Base-by-base conservation (phyloP, 2,113 vertebrate genomes). In the Salvelinus sp. region DNA sequence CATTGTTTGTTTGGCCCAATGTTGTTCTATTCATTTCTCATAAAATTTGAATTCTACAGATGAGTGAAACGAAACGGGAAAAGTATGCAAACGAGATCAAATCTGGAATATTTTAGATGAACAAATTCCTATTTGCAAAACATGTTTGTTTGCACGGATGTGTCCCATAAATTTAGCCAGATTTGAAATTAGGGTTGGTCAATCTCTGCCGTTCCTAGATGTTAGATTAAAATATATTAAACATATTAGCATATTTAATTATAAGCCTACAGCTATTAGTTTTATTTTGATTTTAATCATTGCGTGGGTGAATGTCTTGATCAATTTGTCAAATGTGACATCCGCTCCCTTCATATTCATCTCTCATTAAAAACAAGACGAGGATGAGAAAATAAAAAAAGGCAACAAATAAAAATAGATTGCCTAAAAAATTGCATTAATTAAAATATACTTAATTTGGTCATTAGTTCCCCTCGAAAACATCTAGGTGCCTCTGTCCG, bases 221-320 rank as follows among this genome's bases (percentile, higher is more conserved):
- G 84, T 82, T 70, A 85, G 81, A 92, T 92, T 91, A 87, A 90
- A 92, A 91, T 90, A 90, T 86, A 91, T 93, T 87, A 91, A 91
- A 91, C 76, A 85, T 81, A 89, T 93, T 93, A 87, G 81, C 91
- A 93, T 94, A 89, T 92, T 92, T 91, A 92, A 91, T 91, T 89
- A 90, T 82, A 82, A 83, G 89, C 92, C 92, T 84, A 81, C 79
- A 88, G 91, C 90, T 38, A 78, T 82, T 74, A 75, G 79, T 92
- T 62, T 85, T 85, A 80, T 88, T 90, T 88, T 76, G 79, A 79
- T 68, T 74, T 79, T 86, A 80, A 88, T 87, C 83, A 85, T 87
- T 86, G 88, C 87, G 50, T 88, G 88, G 90, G 90, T 88, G 88
- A 88, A 84, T 75, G 83, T 91, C 89, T 72, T 80, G 50, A 70